Evolutionary conservation across 2,888 invertebrate species (phyloP), one percentile per base, ranked within the genome.

Genomic region (Tridacna gigas): DNA sequence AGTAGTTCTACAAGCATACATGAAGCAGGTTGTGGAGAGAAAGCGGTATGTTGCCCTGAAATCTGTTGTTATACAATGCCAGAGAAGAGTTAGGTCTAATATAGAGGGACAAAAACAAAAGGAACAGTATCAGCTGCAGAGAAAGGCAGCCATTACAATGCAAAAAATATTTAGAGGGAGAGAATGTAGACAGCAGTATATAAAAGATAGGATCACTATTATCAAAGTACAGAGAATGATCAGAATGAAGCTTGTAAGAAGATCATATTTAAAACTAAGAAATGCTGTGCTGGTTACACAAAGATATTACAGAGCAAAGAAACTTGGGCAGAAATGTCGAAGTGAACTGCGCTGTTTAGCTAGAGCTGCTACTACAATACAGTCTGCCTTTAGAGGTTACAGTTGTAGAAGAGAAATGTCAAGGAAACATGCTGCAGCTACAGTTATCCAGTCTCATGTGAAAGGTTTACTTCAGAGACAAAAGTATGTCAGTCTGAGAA

Each of bases 121-220:
- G 48, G n/a, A 66, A 11, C 20, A 81, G 56, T 88, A 71, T 61
- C 26, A 77, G 18, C 11, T 56, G 13, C 66, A 77, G 76, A 78
- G 61, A 73, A 87, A 93, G 79, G 82, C 90, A 22, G 71, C 74
- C 25, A 86, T 89, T 28, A 89, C 81, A 15, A 84, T 91, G 12
- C 93, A 93, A 80, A 74, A 86, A 26, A 63, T 74, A 2, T 90
- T 79, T 75, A 88, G 91, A 71, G 82, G 82, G n/a, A 89, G 84
- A 84, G 60, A 86, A n/a, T 82, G 80, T 28, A 83, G 89, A 56
- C n/a, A 73, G 56, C 37, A 77, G 1, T 84, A 80, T 13, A 71
- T 81, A n/a, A 75, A 74, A 20, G 48, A 60, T 20, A 77, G 80
- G n/a, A 22, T 45, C n/a, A 75, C 90, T 48, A 90, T 89, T 7